These are phyloP conservation scores for Notodonta dromedarius DNA, from an alignment of 2,888 invertebrate genomes.

Conservation along the genomic window DNA sequence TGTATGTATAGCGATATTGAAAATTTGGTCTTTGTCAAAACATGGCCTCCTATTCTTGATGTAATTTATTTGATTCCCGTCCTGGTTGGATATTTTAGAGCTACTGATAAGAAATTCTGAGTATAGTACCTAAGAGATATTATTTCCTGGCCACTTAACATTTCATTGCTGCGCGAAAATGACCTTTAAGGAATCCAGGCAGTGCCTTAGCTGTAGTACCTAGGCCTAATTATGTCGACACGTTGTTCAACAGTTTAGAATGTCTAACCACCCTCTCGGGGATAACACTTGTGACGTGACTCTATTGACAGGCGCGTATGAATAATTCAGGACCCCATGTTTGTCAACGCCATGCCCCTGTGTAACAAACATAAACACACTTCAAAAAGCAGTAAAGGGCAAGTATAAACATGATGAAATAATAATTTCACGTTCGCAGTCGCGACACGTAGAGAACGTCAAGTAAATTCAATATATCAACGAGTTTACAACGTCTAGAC, in stretches of 20 bases:
- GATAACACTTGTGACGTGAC: neutral
- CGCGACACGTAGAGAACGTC: conserved; percentile 15
- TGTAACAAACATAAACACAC: conserved; percentile 1
- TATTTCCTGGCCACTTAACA: too few species aligned
- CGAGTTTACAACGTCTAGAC: conserved; percentile 52
- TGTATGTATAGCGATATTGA: neutral
- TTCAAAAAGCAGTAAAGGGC: neutral
- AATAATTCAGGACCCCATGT: neutral
- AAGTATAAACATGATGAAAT: neutral
- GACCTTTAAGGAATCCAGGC: too few species aligned
- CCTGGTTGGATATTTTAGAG: too few species aligned
- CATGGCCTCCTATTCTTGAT: too few species aligned
- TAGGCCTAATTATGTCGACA: neutral
- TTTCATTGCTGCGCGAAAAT: too few species aligned
- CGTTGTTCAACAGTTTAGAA: neutral
- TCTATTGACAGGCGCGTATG: neutral
- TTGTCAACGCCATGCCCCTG: neutral
- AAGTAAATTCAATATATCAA: conserved; percentile 36
- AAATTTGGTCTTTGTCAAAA: too few species aligned
- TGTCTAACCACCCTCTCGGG: neutral
- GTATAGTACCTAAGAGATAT: too few species aligned
- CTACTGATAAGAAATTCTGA: too few species aligned
- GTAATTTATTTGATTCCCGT: too few species aligned
- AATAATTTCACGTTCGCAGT: conserved; percentile 9
- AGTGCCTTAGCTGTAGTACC: too few species aligned